phyloP scores from a whole-genome alignment of 2,797 vertebrate species.

The Eulemur mongoz region DNA sequence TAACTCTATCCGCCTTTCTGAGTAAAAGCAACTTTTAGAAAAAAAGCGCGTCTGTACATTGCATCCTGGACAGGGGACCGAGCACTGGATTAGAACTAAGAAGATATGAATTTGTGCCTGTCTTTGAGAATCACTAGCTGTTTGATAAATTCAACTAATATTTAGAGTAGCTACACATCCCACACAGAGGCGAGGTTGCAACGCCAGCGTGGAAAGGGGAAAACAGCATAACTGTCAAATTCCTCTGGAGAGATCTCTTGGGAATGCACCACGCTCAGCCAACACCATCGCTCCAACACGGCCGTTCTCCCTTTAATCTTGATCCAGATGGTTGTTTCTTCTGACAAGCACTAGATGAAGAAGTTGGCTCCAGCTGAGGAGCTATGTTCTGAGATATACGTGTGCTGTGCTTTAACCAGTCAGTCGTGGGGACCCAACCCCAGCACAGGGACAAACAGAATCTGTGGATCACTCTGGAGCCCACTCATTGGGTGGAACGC shows the following conservation, averaged over 20 bases:
- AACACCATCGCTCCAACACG: neutral
- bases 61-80: too few species aligned
- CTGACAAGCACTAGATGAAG: neutral
- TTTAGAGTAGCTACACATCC: neutral
- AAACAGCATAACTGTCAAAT: neutral
- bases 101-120: neutral
- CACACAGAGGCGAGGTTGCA: neutral
- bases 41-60: neutral
- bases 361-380: neutral
- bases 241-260: neutral
- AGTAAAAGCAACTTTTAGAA: neutral
- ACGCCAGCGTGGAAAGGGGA: neutral
- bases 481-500: rapidly evolving
- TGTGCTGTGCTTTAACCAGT: neutral
- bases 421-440: neutral
- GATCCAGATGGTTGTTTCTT: neutral
- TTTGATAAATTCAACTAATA: neutral
- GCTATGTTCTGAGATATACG: neutral
- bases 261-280: neutral
- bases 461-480: neutral
- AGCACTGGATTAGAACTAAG: neutral
- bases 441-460: neutral
- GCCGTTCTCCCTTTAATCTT: neutral
- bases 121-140: neutral
- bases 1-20: neutral